Evolutionary conservation across 2,797 vertebrate genomes (phyloP).

Genomic region (Coluber constrictor): DNA sequence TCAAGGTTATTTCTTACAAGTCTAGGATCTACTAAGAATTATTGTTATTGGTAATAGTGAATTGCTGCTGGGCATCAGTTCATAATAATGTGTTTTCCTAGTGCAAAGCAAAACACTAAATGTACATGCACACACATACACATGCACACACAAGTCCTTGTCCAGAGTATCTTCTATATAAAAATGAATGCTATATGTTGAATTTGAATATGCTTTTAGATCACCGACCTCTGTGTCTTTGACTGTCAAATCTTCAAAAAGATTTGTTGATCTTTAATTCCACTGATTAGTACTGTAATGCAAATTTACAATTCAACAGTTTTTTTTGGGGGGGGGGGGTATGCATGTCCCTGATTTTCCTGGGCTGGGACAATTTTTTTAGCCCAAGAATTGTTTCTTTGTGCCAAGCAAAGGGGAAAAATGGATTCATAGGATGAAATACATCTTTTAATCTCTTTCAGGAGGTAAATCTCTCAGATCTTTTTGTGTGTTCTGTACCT

Average conservation of each 20-base stretch:
- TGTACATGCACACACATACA: not conserved
- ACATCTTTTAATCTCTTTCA: constrained; percentile 39
- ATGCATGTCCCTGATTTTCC: not conserved
- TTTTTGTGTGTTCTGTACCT: constrained; percentile 19
- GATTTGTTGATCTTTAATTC: not conserved
- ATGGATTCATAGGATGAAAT: constrained; percentile 6
- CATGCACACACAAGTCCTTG: not conserved
- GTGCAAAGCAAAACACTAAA: not conserved
- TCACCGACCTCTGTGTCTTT: no score
- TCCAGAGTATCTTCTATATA: not conserved
- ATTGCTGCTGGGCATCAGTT: not conserved
- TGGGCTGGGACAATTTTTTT: not conserved
- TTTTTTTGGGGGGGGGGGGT: not conserved
- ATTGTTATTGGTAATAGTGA: not conserved
- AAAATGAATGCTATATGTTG: not conserved
- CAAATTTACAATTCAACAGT: not conserved
- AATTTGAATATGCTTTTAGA: not conserved
- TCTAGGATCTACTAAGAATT: not conserved
- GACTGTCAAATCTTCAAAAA: not conserved
- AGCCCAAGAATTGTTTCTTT: constrained; percentile 29
- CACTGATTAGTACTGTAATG: not conserved
- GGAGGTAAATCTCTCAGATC: constrained; percentile 43
- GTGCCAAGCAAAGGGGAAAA: not conserved
- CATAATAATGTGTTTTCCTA: not conserved
- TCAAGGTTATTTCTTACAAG: not conserved